Evolutionary conservation across 1,140 invertebrate genomes (phyloP).

Genomic region (Pseudomyrmex flavicornis): DNA sequence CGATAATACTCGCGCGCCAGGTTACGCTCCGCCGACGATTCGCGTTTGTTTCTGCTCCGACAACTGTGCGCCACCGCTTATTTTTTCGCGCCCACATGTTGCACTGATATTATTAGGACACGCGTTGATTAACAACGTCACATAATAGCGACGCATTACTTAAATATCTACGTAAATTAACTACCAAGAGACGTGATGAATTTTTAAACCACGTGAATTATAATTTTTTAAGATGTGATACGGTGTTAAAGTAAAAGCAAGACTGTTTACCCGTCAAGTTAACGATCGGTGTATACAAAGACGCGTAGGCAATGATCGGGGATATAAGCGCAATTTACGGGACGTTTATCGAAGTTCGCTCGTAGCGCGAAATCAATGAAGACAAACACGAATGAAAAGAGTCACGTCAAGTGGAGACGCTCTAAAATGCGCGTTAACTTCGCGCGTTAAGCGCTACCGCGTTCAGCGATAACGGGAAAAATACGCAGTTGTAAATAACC

Average conservation of each 20-base stretch:
- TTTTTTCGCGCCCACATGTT: conserved; percentile 24
- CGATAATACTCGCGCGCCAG: conserved; percentile 52
- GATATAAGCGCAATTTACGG: conserved; percentile 31
- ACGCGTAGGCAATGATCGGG: neutral
- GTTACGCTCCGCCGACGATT: conserved; percentile 44
- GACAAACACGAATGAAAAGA: conserved; percentile 32
- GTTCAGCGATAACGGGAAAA: conserved; percentile 64
- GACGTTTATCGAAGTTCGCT: conserved; percentile 44
- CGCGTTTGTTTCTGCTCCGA: conserved; percentile 51
- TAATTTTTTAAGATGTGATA: too few species aligned
- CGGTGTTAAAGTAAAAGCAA: neutral
- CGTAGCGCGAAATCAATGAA: conserved; percentile 38
- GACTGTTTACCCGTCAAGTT: neutral
- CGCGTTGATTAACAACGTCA: conserved; percentile 38
- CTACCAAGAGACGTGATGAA: neutral
- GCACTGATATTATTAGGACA: conserved; percentile 25
- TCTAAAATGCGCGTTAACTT: conserved; percentile 34
- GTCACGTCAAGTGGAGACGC: conserved; percentile 22
- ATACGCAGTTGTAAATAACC: conserved; percentile 74
- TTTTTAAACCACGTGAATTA: too few species aligned
- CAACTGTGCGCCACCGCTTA: conserved; percentile 11
- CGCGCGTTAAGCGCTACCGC: conserved; percentile 30
- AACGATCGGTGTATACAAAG: conserved; percentile 23
- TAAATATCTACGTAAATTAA: neutral
- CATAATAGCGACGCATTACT: too few species aligned